Evolutionary conservation across 1,140 invertebrate species (phyloP), one percentile per base, ranked within the genome.

Genomic region (Onthophagus taurus): DNA sequence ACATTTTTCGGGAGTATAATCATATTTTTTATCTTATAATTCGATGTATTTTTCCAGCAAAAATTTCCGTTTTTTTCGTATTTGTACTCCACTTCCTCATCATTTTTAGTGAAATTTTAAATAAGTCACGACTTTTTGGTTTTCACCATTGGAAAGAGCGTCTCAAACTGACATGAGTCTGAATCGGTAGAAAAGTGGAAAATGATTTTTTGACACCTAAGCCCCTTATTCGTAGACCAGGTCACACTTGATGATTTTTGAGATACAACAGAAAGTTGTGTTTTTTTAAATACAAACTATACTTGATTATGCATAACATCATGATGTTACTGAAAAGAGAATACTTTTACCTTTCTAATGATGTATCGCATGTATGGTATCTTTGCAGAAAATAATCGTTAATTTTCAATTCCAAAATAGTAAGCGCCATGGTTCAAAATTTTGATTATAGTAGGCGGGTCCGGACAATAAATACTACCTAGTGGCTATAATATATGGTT

Each of bases 31-130:
- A 26, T 26, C 6, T 26, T n/a, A 26, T 26, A 26, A 26, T 26
- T 26, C 23, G 23, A 26, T 26, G 6, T 7, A 26, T 26, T 26
- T 26, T 26, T n/a, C n/a, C 23, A 26, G n/a, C 23, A 26, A 26
- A 26, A 26, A 26, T 26, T 26, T 26, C n/a, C n/a, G 23, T 26
- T 26, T 26, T n/a, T 26, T 26, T 26, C 23, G 23, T 26, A 26
- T 26, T 26, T 26, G 6, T 26, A 26, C 23, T 26, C 23, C n/a
- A 6, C 23, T 26, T 26, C n/a, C 23, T 26, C 23, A 7, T 26
- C 23, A 26, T 26, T 26, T 26, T 26, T 26, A 26, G 23, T 26
- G 23, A 26, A 26, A 7, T 26, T 26, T 26, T 26, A 26, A 26
- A 26, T 26, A 26, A 26, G 23, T 26, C n/a, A 26, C n/a, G 23